Evolutionary conservation across 2,113 vertebrate genomes (phyloP).

Genomic region (Mustela lutreola): DNA sequence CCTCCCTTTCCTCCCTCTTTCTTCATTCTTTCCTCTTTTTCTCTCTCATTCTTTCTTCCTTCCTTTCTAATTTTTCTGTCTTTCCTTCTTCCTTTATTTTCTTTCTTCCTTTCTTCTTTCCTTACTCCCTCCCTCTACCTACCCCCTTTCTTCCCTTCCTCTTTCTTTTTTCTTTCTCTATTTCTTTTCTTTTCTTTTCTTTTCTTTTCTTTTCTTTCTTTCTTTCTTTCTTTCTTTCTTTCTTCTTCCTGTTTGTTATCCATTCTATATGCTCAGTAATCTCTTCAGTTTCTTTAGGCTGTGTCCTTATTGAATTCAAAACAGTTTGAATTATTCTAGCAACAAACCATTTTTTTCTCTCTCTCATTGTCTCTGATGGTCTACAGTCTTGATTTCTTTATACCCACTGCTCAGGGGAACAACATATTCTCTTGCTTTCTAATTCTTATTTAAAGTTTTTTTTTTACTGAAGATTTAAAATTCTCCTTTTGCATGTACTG

Average conservation of each 20-base stretch:
- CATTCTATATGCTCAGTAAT: background rate
- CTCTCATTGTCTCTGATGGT: background rate
- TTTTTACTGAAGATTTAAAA: conserved; percentile 25
- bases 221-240: no score
- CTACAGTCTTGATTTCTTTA: background rate
- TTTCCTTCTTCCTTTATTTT: no score
- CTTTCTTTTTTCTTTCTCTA: no score
- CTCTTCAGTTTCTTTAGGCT: background rate
- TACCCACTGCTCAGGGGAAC: background rate
- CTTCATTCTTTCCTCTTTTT: no score
- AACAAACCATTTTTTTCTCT: background rate
- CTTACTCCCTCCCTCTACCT: no score
- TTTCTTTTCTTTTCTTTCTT: background rate
- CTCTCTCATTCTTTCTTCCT: no score
- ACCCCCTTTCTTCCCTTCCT: no score
- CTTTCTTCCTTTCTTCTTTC: no score
- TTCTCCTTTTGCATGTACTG: background rate
- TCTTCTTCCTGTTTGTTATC: background rate
- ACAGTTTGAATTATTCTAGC: background rate
- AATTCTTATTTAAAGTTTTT: background rate
- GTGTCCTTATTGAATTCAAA: background rate
- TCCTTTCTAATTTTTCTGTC: no score
- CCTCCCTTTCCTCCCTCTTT: background rate
- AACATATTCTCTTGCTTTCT: background rate
- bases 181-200: no score